Percentiles rank a stretch among this genome's conserved stretches.
Conservation (phyloP, 2,113 vertebrate species). For the Glaucidium brasilianum region DNA sequence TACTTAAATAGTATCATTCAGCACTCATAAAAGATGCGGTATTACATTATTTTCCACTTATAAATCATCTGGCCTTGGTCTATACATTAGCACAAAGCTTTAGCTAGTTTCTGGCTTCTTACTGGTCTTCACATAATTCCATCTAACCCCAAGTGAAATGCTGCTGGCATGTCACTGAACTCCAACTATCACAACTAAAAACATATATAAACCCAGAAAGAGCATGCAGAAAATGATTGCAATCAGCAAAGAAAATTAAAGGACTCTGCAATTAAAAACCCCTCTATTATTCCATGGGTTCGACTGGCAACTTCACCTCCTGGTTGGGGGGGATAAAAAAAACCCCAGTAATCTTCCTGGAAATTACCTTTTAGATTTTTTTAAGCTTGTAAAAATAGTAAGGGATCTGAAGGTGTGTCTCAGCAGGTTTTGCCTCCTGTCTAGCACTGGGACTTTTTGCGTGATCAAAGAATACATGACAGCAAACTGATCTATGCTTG, state of each 20-base stretch:
- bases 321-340: not conserved
- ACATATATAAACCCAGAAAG: not conserved
- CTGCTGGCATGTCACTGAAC: not conserved
- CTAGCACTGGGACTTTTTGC: not conserved
- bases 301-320: not conserved
- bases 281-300: not conserved
- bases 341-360: not conserved
- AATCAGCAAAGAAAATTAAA: not conserved
- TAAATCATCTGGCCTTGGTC: not conserved
- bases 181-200: not conserved
- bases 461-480: slow-evolving; percentile 71
- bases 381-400: not conserved
- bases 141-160: not conserved
- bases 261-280: not conserved
- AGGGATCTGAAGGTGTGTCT: not conserved
- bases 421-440: not conserved
- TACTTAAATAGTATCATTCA: slow-evolving; percentile 44
- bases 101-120: not conserved
- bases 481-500: slow-evolving; percentile 42
- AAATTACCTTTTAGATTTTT: not conserved
- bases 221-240: not conserved
- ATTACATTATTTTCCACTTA: slow-evolving; percentile 38
- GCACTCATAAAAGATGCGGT: not conserved
- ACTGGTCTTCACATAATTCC: not conserved
- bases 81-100: not conserved